phyloP scores from a whole-genome alignment of 2,888 invertebrate genomes.

The Leucoptera coffeella region DNA sequence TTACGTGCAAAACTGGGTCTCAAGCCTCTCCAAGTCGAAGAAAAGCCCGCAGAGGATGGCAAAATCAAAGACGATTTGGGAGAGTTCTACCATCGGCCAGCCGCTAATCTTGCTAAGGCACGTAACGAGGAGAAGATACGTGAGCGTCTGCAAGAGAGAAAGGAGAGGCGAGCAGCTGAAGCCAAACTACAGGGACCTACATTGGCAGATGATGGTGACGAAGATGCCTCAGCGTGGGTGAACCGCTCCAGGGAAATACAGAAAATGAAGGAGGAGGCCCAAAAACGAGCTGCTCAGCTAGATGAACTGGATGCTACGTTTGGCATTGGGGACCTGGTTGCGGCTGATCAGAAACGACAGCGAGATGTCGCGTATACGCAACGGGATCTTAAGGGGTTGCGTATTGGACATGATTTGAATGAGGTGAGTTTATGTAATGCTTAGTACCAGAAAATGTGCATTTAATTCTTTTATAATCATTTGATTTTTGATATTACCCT shows the following conservation, averaged over 20 bases:
- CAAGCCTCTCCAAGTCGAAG: conserved; percentile 76
- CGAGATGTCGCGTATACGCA: conserved; percentile 60
- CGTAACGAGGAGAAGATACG: conserved; percentile 74
- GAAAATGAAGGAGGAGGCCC: conserved; percentile 77
- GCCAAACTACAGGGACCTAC: conserved; percentile 34
- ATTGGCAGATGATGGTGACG: conserved; percentile 38
- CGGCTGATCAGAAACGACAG: no score
- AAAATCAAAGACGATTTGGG: conserved; percentile 57
- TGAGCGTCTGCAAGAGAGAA: conserved; percentile 68
- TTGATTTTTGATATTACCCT: not conserved
- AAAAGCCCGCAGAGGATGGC: conserved; percentile 32
- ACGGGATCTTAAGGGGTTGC: conserved; percentile 71
- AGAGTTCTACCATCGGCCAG: conserved; percentile 84
- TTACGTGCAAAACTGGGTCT: conserved; percentile 88
- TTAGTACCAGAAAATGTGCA: no score
- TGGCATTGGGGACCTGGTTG: conserved; percentile 81
- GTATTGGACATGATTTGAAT: conserved; percentile 76
- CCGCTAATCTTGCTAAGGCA: conserved; percentile 66
- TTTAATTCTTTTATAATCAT: not conserved
- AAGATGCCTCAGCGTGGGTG: conserved; percentile 79
- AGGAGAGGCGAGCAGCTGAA: conserved; percentile 74
- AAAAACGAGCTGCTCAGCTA: conserved; percentile 81
- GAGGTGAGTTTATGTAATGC: conserved; percentile 31
- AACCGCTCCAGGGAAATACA: conserved; percentile 69
- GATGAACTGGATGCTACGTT: conserved; percentile 95